Base-by-base conservation (phyloP, 2,888 invertebrate species). In the Epinotia demarniana region DNA sequence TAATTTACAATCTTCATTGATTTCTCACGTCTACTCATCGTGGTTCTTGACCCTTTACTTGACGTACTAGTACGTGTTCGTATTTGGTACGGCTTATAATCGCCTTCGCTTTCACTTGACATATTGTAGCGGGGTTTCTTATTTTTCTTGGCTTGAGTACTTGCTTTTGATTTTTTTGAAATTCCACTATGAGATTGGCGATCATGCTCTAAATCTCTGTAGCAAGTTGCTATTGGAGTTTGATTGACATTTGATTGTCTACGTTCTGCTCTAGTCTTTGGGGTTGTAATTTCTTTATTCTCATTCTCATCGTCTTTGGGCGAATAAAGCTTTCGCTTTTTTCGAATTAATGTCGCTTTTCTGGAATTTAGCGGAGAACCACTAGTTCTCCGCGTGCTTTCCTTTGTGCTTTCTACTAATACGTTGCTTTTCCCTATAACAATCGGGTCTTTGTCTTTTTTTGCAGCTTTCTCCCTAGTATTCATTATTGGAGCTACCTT, bases 311-410 rank as follows among this genome's bases (percentile, higher is more conserved):
- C 87, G 64, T 88, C 84, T 84, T 91, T 91, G 0, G 91, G 89
- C 0, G 92, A 92, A 73, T 92, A 93, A 4, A 93, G 82, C 80
- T 92, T 93, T 18, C 92, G 88, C 81, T 89, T 92, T 77, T 83
- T 85, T 61, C 84, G 86, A 23, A 78, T 60, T 19, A 77, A 63
- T 3, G 81, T 83, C 5, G 78, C 79, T 70, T 79, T 73, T 27
- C 27, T 39, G 8, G 19, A 43, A 18, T 75, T 68, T 23, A 23
- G 27, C 27, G 72, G 76, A 9, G 73, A 69, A 13, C 53, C 69
- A 0, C 53, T 72, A 0, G 58, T 53, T n/a, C n/a, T n/a, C n/a
- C n/a, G n/a, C n/a, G n/a, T n/a, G n/a, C n/a, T n/a, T n/a, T n/a
- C n/a, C 19, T 53, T 69, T 53, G n/a, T 43, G n/a, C 73, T 73